Conservation (phyloP, 2,797 vertebrate genomes). For the Gymnothorax reevesii region DNA sequence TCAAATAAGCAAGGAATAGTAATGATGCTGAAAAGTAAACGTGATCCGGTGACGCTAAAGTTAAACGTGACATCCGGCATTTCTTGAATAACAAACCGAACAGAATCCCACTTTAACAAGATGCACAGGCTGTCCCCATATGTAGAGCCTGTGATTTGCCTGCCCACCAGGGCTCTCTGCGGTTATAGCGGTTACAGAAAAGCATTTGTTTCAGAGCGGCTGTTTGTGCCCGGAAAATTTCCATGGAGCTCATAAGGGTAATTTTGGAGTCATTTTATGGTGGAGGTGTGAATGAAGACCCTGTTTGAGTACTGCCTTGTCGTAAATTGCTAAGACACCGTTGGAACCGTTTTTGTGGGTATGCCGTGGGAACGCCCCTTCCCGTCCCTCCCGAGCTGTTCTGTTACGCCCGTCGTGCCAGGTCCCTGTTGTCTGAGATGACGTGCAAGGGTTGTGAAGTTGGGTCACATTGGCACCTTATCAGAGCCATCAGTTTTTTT, state of each 20-base stretch:
- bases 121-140: neutral
- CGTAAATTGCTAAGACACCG: conserved; percentile 3
- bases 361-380: neutral
- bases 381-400: neutral
- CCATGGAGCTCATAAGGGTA: neutral
- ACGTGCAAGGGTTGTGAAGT: neutral
- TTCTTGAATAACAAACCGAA: neutral
- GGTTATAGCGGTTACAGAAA: neutral
- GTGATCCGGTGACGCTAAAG: neutral
- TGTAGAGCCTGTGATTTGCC: neutral
- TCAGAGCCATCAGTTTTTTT: neutral
- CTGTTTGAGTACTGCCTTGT: conserved; percentile 2
- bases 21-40: neutral
- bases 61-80: neutral
- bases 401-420: too few relatives aligned
- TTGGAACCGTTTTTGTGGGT: neutral
- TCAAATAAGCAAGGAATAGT: neutral
- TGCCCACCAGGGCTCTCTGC: neutral
- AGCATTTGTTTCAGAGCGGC: neutral
- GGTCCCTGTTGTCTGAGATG: neutral
- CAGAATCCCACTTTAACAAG: neutral
- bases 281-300: neutral
- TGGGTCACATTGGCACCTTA: neutral
- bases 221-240: neutral
- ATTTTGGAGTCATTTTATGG: conserved; percentile 13